phyloP scores from a whole-genome alignment of 2,888 invertebrate genomes.

The Strigamia maritima region DNA sequence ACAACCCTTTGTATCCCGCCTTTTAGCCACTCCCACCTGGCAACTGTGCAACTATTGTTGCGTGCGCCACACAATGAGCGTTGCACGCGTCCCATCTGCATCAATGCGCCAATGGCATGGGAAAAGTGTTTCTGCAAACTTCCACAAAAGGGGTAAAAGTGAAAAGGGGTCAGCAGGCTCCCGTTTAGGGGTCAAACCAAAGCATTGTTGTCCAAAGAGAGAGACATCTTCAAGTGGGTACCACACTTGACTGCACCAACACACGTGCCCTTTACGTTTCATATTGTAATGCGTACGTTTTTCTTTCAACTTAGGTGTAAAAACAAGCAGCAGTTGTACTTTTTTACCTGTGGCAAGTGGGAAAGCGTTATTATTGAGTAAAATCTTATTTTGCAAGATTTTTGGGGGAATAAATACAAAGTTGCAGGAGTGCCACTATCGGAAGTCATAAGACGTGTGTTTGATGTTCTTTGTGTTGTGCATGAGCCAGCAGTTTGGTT shows the following conservation, averaged over 20 bases:
- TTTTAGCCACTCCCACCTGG: not conserved
- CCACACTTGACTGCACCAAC: slow-evolving; percentile 10
- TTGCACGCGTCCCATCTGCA: slow-evolving; percentile 16
- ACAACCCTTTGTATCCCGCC: slow-evolving; percentile 16
- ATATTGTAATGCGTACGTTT: not conserved
- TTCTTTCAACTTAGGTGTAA: not conserved
- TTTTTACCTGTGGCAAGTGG: not conserved
- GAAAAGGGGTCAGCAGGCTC: not conserved
- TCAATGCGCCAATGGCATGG: not conserved
- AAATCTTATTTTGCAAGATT: too few relatives aligned
- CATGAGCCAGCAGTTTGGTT: too few relatives aligned
- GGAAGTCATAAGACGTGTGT: too few relatives aligned
- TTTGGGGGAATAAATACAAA: too few relatives aligned
- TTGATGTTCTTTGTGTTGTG: too few relatives aligned
- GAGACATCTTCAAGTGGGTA: slow-evolving; percentile 9
- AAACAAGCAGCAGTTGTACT: not conserved
- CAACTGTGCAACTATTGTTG: slow-evolving; percentile 16
- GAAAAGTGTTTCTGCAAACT: slow-evolving; percentile 16
- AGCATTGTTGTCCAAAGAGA: slow-evolving; percentile 1
- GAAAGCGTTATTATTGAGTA: not conserved
- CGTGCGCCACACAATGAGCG: not conserved
- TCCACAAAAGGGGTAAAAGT: slow-evolving; percentile 16
- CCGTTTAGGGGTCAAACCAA: not conserved
- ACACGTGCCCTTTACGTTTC: not conserved
- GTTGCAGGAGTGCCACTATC: too few relatives aligned